A percentile compares a stretch with the other conserved stretches of the same genome.
Evolutionary conservation across 2,113 vertebrate genomes (phyloP).

Genomic region (Xerus inauris): DNA sequence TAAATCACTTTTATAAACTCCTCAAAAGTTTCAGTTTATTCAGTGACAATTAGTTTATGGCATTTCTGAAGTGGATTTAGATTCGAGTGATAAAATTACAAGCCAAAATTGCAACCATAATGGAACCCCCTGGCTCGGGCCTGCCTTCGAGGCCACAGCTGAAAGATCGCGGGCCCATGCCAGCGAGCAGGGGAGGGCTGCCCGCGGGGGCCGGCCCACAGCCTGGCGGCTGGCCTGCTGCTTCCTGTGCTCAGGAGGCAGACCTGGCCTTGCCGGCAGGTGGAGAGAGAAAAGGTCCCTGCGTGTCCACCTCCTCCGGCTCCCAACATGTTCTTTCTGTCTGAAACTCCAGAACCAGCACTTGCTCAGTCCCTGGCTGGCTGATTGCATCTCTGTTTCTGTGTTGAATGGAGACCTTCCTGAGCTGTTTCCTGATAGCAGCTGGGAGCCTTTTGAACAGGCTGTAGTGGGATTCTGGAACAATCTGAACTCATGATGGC

Average conservation of each 20-base stretch:
- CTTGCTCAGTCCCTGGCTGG: constrained; percentile 56
- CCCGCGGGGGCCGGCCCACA: not conserved
- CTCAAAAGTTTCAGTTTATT: constrained; percentile 85
- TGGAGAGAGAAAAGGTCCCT: constrained; percentile 62
- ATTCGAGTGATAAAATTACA: constrained; percentile 90
- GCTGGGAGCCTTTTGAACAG: constrained; percentile 78
- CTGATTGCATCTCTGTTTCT: constrained; percentile 66
- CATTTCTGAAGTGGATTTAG: constrained; percentile 90
- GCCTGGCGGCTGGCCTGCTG: constrained; percentile 57
- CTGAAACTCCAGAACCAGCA: not conserved
- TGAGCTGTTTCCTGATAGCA: constrained; percentile 79
- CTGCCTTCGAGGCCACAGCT: constrained; percentile 86
- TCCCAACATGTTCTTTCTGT: constrained; percentile 30
- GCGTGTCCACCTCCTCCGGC: constrained; percentile 7
- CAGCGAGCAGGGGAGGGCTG: constrained; percentile 82
- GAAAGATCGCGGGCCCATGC: constrained; percentile 82
- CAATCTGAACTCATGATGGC: constrained; percentile 69
- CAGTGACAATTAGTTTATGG: constrained; percentile 89
- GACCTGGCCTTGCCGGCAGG: constrained; percentile 60
- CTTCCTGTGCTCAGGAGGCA: constrained; percentile 57
- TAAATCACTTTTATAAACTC: constrained; percentile 87
- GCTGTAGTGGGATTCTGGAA: constrained; percentile 64
- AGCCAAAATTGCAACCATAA: constrained; percentile 87
- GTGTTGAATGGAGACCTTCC: constrained; percentile 74
- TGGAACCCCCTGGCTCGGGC: constrained; percentile 87